A percentile compares a stretch with the other conserved stretches of the same genome.
Evolutionary conservation across 23 tunicate genomes (phyloP).

Genomic region (Halocynthia roretzi): DNA sequence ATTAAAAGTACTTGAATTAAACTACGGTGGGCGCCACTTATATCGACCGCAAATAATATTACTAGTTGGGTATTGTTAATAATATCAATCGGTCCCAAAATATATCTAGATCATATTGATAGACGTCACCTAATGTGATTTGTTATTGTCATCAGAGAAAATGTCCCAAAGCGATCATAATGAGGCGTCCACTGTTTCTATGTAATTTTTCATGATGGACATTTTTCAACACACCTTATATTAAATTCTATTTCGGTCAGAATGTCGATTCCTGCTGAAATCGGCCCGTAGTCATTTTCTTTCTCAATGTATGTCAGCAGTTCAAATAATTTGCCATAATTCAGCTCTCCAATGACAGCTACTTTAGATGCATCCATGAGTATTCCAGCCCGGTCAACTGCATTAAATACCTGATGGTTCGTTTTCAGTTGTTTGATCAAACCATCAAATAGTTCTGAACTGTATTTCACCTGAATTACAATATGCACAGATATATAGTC

Average conservation of each 20-base stretch:
- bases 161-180: no score
- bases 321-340: conserved; percentile 32
- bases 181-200: no score
- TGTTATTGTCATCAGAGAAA: no score
- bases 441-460: conserved; percentile 22
- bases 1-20: no score
- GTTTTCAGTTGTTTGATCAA: conserved; percentile 27
- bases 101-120: no score
- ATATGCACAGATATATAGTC: no score
- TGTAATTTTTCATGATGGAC: neutral
- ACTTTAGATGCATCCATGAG: conserved; percentile 43
- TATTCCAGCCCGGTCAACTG: conserved; percentile 39
- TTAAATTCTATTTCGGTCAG: neutral
- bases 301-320: conserved; percentile 30
- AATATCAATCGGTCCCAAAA: no score
- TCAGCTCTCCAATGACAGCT: conserved; percentile 30
- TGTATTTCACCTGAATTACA: conserved; percentile 46
- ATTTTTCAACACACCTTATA: neutral
- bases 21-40: no score
- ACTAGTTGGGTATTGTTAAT: no score
- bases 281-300: conserved; percentile 42
- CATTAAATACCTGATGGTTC: conserved; percentile 33
- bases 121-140: no score
- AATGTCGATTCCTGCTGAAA: conserved; percentile 2
- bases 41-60: no score